phyloP scores from a whole-genome alignment of 1,140 invertebrate species.

The Brachionus calyciflorus region DNA sequence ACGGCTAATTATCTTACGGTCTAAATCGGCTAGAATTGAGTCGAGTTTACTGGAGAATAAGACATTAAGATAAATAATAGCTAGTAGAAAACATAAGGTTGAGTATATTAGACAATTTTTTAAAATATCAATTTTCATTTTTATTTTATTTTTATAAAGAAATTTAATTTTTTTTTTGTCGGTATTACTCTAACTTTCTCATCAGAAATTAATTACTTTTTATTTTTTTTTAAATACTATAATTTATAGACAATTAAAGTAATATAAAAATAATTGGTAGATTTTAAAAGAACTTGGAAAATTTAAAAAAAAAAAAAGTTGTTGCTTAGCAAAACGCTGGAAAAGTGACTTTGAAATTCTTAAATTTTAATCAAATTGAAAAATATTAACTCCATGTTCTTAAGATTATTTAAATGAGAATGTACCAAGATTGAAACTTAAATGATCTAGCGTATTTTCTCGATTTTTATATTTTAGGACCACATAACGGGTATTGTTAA shows the following conservation, averaged over 20 bases:
- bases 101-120: not conserved
- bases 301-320: not conserved
- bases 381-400: not conserved
- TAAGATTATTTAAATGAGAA: not conserved
- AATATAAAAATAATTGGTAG: no score
- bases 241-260: no score
- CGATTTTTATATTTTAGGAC: no score
- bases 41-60: not conserved
- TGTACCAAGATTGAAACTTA: no score
- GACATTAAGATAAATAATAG: not conserved
- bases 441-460: no score
- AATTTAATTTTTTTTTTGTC: no score
- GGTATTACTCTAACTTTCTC: no score
- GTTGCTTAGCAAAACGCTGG: conserved; percentile 2
- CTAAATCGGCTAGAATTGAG: not conserved
- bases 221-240: no score
- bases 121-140: not conserved
- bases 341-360: not conserved
- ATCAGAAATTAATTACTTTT: no score
- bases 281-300: no score
- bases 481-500: no score
- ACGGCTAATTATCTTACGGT: no score
- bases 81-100: not conserved
- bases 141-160: not conserved
- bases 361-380: not conserved